A percentile compares a stretch with the other conserved stretches of the same genome.
These are phyloP conservation scores for Argyresthia albistria DNA, from an alignment of 2,888 invertebrate species.

Conservation along the genomic window DNA sequence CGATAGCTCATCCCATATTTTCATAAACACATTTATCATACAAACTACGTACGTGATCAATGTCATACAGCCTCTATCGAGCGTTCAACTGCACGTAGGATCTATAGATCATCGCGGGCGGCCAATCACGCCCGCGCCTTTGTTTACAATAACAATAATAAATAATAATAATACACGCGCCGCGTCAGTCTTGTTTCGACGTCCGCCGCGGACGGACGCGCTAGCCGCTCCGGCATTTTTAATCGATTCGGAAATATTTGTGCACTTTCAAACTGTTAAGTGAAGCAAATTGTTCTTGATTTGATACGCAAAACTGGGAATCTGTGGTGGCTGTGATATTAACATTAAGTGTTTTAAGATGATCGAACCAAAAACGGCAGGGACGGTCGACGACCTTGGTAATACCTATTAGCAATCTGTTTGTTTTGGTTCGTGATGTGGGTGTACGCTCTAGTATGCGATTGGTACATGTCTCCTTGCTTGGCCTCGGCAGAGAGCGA, in stretches of 20 bases:
- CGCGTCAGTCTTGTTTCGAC: slow-evolving; percentile 30
- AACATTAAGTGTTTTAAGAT: slow-evolving; percentile 18
- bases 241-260: neutral
- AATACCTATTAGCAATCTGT: slow-evolving; percentile 3
- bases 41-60: neutral
- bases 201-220: slow-evolving; percentile 31
- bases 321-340: slow-evolving; percentile 10
- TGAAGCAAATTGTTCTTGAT: too few species aligned
- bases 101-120: slow-evolving; percentile 1
- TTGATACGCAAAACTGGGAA: too few species aligned
- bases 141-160: too few species aligned
- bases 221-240: slow-evolving; percentile 1
- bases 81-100: slow-evolving; percentile 12
- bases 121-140: slow-evolving; percentile 10
- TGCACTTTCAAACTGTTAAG: too few species aligned
- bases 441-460: too few species aligned
- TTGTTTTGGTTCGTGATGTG: neutral
- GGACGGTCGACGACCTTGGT: slow-evolving; percentile 30
- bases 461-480: too few species aligned
- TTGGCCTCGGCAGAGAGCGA: too few species aligned
- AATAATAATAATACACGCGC: too few species aligned
- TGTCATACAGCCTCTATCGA: neutral
- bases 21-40: too few species aligned
- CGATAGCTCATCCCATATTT: too few species aligned
- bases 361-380: slow-evolving; percentile 29